Percentiles rank a stretch among this genome's conserved stretches.
Evolutionary conservation across 2,888 invertebrate species (phyloP).

Genomic region (Drosophila differens): DNA sequence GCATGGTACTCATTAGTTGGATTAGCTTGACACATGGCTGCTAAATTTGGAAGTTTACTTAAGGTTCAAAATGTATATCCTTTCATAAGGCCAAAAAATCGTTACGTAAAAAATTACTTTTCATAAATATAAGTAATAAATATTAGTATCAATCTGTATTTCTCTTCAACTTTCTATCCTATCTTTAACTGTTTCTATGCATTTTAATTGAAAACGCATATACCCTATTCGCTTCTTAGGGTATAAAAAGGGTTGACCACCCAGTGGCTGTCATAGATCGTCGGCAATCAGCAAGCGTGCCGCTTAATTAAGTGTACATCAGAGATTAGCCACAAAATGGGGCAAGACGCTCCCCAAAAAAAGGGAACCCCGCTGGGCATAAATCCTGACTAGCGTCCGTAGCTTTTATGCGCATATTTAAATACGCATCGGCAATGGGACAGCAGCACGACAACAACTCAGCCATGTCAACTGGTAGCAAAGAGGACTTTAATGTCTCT

Average conservation of each 20-base stretch:
- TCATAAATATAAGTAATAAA: background rate
- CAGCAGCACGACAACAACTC: conserved; percentile 22
- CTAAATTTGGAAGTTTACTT: background rate
- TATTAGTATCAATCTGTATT: background rate
- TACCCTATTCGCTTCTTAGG: conserved; percentile 1
- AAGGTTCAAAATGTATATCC: background rate
- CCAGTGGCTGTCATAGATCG: conserved; percentile 36
- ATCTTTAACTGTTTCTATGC: background rate
- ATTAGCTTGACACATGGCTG: too few relatives aligned
- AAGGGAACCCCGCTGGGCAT: conserved; percentile 33
- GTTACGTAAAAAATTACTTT: too few relatives aligned
- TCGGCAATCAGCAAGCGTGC: conserved; percentile 66
- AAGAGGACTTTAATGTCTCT: conserved; percentile 73
- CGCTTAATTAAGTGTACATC: conserved; percentile 77
- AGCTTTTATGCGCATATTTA: conserved; percentile 74
- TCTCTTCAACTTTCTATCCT: background rate
- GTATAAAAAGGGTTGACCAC: conserved; percentile 31
- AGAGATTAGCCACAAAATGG: conserved; percentile 71
- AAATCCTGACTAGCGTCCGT: conserved; percentile 41
- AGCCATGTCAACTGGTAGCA: conserved; percentile 41
- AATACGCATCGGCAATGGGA: conserved; percentile 67
- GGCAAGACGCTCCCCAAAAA: conserved; percentile 14
- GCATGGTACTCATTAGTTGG: background rate
- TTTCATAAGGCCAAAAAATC: background rate
- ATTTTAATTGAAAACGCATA: background rate